Evolutionary conservation across 2,113 vertebrate species (phyloP).

Genomic region (Strix uralensis): DNA sequence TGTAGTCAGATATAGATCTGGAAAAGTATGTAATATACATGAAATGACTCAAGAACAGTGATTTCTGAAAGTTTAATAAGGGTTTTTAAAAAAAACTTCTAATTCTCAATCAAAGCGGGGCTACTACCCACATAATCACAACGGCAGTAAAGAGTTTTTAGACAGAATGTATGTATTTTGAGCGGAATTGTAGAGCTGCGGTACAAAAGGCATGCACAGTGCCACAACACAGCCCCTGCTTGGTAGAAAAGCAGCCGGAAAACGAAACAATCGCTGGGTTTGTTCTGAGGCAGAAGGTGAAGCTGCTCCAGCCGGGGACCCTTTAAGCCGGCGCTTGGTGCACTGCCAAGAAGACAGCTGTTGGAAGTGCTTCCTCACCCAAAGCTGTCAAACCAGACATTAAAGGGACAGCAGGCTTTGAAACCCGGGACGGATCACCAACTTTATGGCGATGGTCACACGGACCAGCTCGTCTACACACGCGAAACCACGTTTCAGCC

Average conservation of each 20-base stretch:
- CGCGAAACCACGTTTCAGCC: neutral
- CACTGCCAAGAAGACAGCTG: constrained; percentile 97
- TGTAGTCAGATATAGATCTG: neutral
- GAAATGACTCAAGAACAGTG: neutral
- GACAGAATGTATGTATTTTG: neutral
- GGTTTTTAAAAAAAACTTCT: neutral
- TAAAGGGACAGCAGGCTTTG: constrained; percentile 76
- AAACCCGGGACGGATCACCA: constrained; percentile 66
- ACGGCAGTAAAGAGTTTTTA: neutral
- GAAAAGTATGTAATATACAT: neutral
- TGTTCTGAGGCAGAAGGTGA: constrained; percentile 77
- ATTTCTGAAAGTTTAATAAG: neutral
- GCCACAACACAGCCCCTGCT: constrained; percentile 52
- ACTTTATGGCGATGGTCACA: constrained; percentile 6
- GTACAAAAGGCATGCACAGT: constrained; percentile 41
- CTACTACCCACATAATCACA: neutral
- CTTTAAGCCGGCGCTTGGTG: constrained; percentile 90
- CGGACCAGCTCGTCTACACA: neutral
- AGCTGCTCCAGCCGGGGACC: constrained; percentile 80
- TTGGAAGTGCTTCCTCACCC: constrained; percentile 88
- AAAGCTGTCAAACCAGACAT: constrained; percentile 89
- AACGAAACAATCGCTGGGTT: constrained; percentile 78
- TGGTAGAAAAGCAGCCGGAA: constrained; percentile 70
- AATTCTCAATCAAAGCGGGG: neutral
- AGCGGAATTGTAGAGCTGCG: neutral